Percentiles rank a stretch among this genome's conserved stretches.
Evolutionary conservation across 1,140 invertebrate species (phyloP).

Genomic region (Homalodisca vitripennis): DNA sequence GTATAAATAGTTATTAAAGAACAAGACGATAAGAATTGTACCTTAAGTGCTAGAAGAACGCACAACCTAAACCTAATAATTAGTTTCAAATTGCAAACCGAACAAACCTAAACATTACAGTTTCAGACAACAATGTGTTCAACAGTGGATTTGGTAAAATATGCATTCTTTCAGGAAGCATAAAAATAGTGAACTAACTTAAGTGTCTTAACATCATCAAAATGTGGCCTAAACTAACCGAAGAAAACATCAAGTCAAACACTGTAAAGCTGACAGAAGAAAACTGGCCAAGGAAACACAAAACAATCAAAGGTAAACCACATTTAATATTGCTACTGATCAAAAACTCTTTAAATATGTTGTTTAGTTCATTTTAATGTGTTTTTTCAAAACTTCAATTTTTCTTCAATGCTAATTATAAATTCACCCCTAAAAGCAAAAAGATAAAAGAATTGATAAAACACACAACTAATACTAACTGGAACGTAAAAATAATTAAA

Average conservation of each 20-base stretch:
- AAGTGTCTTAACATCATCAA: neutral
- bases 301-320: conserved; percentile 15
- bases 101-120: neutral
- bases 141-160: conserved; percentile 11
- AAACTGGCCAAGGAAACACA: conserved; percentile 9
- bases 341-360: conserved; percentile 5
- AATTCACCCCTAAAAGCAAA: neutral
- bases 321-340: conserved; percentile 24
- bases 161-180: conserved; percentile 9
- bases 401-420: conserved; percentile 18
- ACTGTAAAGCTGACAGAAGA: conserved; percentile 16
- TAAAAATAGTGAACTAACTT: conserved; percentile 14
- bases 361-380: conserved; percentile 13
- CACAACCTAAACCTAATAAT: neutral
- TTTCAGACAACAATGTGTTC: neutral
- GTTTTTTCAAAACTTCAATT: conserved; percentile 2
- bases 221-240: neutral
- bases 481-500: neutral
- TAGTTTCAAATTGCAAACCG: too few species aligned
- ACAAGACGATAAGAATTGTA: neutral
- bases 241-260: neutral
- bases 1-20: neutral
- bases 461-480: neutral
- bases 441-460: neutral
- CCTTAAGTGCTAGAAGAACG: neutral